Conservation (phyloP, 2,888 invertebrate genomes). For the Drosophila vallismaia region DNA sequence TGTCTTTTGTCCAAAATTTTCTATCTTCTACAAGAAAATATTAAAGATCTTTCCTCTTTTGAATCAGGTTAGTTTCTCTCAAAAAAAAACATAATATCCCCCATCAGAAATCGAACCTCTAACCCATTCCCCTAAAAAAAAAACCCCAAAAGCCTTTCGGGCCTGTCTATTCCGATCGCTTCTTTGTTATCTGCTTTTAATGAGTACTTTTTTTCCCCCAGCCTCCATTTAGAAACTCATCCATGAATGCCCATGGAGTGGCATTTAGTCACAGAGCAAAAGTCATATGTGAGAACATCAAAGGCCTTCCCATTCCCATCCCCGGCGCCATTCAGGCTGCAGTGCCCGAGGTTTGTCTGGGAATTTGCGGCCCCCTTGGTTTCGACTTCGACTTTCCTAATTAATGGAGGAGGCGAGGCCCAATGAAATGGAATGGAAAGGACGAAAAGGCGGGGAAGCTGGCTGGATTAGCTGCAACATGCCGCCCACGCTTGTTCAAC, state of each 20-base stretch:
- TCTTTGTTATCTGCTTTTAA: not conserved
- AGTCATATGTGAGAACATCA: conserved; percentile 11
- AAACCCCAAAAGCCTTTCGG: not conserved
- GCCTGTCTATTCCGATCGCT: not conserved
- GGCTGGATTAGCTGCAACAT: conserved; percentile 18
- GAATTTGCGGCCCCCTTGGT: conserved; percentile 1
- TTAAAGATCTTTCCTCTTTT: too few relatives aligned
- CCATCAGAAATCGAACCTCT: too few relatives aligned
- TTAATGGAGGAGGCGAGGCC: conserved; percentile 11
- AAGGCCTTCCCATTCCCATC: conserved; percentile 12
- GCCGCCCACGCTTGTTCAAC: conserved; percentile 21
- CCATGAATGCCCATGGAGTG: conserved; percentile 3
- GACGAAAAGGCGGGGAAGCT: not conserved
- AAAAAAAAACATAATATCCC: too few relatives aligned
- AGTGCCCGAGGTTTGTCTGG: conserved; percentile 9
- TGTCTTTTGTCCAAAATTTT: conserved; percentile 1
- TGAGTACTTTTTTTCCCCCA: not conserved
- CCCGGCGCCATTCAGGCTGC: not conserved
- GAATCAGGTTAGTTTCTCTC: too few relatives aligned
- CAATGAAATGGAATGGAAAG: not conserved
- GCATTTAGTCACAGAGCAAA: not conserved
- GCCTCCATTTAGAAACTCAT: not conserved
- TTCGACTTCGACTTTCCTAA: conserved; percentile 7
- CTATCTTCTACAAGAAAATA: too few relatives aligned
- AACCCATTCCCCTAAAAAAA: too few relatives aligned